Base-by-base conservation (phyloP, 2,888 invertebrate species). In the Bugula neritina region DNA sequence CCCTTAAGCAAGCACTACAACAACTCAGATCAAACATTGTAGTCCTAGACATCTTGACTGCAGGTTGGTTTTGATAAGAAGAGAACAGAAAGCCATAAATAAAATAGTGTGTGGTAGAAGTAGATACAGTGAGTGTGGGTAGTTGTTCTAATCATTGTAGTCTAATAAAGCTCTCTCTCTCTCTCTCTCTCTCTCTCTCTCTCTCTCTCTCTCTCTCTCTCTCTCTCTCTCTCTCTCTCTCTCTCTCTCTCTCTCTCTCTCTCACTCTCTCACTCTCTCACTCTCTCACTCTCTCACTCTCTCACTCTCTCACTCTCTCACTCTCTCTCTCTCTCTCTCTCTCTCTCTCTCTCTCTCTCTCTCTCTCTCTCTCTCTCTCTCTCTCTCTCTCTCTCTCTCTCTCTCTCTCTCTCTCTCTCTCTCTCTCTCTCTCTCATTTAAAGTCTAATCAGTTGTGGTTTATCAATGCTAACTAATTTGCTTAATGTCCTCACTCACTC, bases 371-470 rank as follows among this genome's bases (percentile, higher is more conserved):
- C 52, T 52, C 52, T 52, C 52, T 52, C 52, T 52, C 52, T 21
- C 52, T 52, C 52, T 52, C 52, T 52, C 52, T 52, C 52, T 21
- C 52, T 52, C 52, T 52, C 52, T 52, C 52, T 52, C 52, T 21
- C 52, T 52, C 52, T 52, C 52, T 52, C 52, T 52, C 52, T 21
- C 52, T 52, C 52, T 52, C 52, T 52, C 52, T 52, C 52, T 21
- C 52, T 52, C 52, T 52, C 52, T 52, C 52, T 52, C 52, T 52
- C 52, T 52, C 52, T 52, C 52, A 52, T 52, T 52, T 52, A 52
- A 17, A 17, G 13, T 17, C 52, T 52, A 21, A 52, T 52, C 13
- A 52, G 52, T 52, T 52, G n/a, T n/a, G n/a, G n/a, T n/a, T n/a
- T n/a, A n/a, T n/a, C n/a, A n/a, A n/a, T n/a, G n/a, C n/a, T n/a